phyloP scores from a whole-genome alignment of 1,140 invertebrate species.

The Drosophila sturtevanti region DNA sequence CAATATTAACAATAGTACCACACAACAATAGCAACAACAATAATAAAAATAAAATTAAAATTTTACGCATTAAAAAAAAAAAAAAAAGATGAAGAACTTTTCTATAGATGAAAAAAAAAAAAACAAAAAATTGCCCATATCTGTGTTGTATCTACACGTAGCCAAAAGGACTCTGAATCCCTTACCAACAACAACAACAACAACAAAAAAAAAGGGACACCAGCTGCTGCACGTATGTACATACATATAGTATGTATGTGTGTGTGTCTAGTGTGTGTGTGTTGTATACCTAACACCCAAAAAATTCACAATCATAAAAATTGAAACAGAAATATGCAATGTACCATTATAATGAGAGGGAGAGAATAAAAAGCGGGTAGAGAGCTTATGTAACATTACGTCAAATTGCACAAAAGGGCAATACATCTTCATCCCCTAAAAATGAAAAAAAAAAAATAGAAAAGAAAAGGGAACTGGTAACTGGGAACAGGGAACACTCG shows the following conservation, averaged over 20 bases:
- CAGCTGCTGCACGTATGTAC: slow-evolving; percentile 64
- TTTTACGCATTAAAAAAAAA: slow-evolving; percentile 74
- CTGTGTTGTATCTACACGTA: slow-evolving; percentile 44
- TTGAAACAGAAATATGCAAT: slow-evolving; percentile 71
- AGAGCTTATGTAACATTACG: slow-evolving; percentile 81
- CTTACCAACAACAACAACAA: slow-evolving; percentile 10
- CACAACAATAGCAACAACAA: slow-evolving; percentile 14
- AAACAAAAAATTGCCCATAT: slow-evolving; percentile 71
- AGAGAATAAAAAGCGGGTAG: slow-evolving; percentile 18
- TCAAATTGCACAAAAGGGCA: slow-evolving; percentile 77
- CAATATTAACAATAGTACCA: slow-evolving; percentile 13
- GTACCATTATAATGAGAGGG: slow-evolving; percentile 58
- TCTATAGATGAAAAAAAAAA: slow-evolving; percentile 27
- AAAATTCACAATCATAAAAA: slow-evolving; percentile 58
- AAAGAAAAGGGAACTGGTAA: slow-evolving; percentile 12
- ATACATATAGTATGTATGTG: background rate
- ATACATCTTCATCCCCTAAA: slow-evolving; percentile 79
- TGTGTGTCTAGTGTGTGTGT: slow-evolving; percentile 1
- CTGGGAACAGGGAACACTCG: background rate
- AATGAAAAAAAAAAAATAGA: slow-evolving; percentile 1
- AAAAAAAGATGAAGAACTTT: slow-evolving; percentile 36
- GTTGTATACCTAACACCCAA: slow-evolving; percentile 12
- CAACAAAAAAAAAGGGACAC: slow-evolving; percentile 42
- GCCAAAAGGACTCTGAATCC: slow-evolving; percentile 5
- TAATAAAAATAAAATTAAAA: slow-evolving; percentile 73